A percentile compares a stretch with the other conserved stretches of the same genome.
phyloP scores from a whole-genome alignment of 2,888 invertebrate species.

The Drosophila hawaiiensis region DNA sequence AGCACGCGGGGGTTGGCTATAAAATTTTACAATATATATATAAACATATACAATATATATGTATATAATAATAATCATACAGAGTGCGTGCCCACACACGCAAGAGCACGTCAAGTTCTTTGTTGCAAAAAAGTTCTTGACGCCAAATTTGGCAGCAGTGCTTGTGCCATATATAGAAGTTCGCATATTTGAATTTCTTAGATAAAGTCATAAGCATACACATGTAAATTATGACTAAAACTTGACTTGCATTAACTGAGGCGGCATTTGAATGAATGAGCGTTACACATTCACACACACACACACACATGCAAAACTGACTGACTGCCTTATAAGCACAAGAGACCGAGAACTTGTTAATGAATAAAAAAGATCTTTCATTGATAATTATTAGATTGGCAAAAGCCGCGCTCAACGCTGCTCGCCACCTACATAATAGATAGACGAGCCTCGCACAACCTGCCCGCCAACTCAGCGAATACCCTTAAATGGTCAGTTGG shows the following conservation, averaged over 20 bases:
- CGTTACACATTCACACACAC: constrained; percentile 27
- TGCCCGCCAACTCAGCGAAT: constrained; percentile 52
- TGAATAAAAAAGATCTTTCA: constrained; percentile 72
- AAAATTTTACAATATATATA: constrained; percentile 15
- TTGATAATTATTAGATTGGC: constrained; percentile 75
- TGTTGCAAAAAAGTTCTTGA: constrained; percentile 32
- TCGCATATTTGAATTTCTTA: constrained; percentile 50
- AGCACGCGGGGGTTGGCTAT: constrained; percentile 46
- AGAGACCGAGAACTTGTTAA: constrained; percentile 67
- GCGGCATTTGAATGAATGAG: constrained; percentile 60
- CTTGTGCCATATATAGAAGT: constrained; percentile 56
- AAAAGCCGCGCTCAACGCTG: constrained; percentile 22
- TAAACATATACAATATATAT: not conserved
- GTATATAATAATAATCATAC: constrained; percentile 33
- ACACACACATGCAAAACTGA: not conserved
- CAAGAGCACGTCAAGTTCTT: constrained; percentile 37
- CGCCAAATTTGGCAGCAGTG: constrained; percentile 64
- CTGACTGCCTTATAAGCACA: constrained; percentile 65
- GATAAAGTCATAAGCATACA: constrained; percentile 56
- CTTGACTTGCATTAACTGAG: constrained; percentile 65
- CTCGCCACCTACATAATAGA: constrained; percentile 42
- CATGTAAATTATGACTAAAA: constrained; percentile 75
- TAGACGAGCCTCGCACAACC: constrained; percentile 25
- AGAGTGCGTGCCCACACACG: constrained; percentile 29
- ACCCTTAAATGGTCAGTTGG: constrained; percentile 69